A percentile compares a stretch with the other conserved stretches of the same genome.
Conservation (phyloP, 1,140 invertebrate genomes). For the Drosophila ficusphila region DNA sequence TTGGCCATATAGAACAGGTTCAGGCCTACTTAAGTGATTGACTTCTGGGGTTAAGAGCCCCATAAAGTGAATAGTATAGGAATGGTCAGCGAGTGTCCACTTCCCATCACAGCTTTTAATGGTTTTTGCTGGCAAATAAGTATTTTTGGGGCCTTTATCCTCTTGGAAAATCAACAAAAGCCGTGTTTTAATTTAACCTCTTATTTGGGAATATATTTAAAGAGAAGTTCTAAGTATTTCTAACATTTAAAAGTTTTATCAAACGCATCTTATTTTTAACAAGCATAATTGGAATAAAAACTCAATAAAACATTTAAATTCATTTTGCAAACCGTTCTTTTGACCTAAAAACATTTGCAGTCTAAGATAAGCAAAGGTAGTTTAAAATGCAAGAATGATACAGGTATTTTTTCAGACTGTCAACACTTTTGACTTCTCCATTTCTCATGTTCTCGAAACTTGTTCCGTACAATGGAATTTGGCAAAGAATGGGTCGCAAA, state of each 20-base stretch:
- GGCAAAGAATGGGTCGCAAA: not conserved
- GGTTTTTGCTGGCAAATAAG: not conserved
- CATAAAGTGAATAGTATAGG: conserved; percentile 24
- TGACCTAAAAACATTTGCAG: not conserved
- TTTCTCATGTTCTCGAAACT: conserved; percentile 1
- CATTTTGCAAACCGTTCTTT: not conserved
- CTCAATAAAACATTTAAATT: no score
- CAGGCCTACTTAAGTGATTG: conserved; percentile 44
- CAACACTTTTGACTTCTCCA: conserved; percentile 2
- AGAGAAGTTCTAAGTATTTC: no score
- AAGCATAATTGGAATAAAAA: no score
- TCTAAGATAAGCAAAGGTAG: not conserved
- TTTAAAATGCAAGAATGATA: not conserved
- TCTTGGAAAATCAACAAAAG: conserved; percentile 1
- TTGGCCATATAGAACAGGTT: conserved; percentile 26
- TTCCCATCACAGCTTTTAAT: conserved; percentile 1
- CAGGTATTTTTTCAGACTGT: conserved; percentile 4
- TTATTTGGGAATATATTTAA: not conserved
- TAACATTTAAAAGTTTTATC: no score
- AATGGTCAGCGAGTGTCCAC: conserved; percentile 18
- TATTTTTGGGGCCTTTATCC: conserved; percentile 3
- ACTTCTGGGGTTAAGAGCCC: conserved; percentile 52
- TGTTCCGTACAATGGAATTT: not conserved
- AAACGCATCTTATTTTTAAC: no score
- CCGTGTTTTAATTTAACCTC: not conserved